phyloP scores from a whole-genome alignment of 1,140 invertebrate species.

The Chrysoperla carnea region DNA sequence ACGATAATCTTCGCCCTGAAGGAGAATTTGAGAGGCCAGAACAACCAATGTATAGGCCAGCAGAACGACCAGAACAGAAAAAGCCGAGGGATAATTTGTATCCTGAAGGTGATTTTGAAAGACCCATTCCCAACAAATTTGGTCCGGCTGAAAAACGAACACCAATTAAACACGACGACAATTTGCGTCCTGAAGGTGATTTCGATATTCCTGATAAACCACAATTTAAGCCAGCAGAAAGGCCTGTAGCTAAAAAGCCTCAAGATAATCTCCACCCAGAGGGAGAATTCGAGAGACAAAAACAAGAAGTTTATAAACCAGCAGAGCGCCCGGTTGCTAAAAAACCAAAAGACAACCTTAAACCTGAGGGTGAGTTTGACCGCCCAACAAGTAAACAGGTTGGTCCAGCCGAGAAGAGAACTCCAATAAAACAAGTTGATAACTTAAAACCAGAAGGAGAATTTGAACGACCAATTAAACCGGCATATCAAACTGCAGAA shows the following conservation, averaged over 20 bases:
- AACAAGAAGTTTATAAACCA: slow-evolving; percentile 12
- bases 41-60: slow-evolving; percentile 25
- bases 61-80: slow-evolving; percentile 32
- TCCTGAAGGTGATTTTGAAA: slow-evolving; percentile 32
- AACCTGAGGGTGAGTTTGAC: slow-evolving; percentile 28
- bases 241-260: slow-evolving; percentile 22
- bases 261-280: slow-evolving; percentile 37
- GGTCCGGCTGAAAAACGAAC: slow-evolving; percentile 29
- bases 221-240: slow-evolving; percentile 18
- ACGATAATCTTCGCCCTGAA: slow-evolving; percentile 34
- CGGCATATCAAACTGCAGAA: slow-evolving; percentile 17
- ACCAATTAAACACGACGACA: slow-evolving; percentile 29
- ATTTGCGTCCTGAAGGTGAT: slow-evolving; percentile 33
- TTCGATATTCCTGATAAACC: slow-evolving; percentile 23
- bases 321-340: slow-evolving; percentile 22
- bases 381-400: slow-evolving; percentile 18
- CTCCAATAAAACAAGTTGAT: slow-evolving; percentile 31
- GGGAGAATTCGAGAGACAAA: slow-evolving; percentile 29
- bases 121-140: slow-evolving; percentile 21
- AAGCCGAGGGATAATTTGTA: slow-evolving; percentile 34
- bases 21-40: slow-evolving; percentile 25
- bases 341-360: slow-evolving; percentile 33
- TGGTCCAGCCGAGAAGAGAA: slow-evolving; percentile 33
- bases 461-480: slow-evolving; percentile 19
- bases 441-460: slow-evolving; percentile 35